Base-by-base conservation (phyloP, 2,113 vertebrate genomes). In the Protobothrops flavoviridis region DNA sequence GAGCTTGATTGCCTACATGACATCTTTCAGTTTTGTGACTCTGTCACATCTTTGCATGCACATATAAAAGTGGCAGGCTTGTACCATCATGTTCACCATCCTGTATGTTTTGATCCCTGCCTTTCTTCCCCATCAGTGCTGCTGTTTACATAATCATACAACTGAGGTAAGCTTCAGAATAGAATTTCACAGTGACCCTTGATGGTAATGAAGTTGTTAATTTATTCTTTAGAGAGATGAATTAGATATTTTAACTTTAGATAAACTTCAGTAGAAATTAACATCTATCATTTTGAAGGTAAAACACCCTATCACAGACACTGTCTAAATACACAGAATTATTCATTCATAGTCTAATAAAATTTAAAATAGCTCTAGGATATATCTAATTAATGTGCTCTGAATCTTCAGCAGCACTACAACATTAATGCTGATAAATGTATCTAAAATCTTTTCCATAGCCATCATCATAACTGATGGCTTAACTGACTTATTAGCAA, bases 401-500 rank as follows among this genome's bases (percentile, higher is more conserved):
- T 97, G 94, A 97, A 96, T 97, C 94, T 94, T 96, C 94, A 91
- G 90, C 93, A 95, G 95, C 96, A 94, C 0, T 53, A 96, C 90
- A 94, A 94, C 96, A 95, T 94, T 93, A 96, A 93, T 94, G 94
- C 29, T 97, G 96, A 97, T 94, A 96, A 97, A 96, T 94, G 93
- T 90, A 91, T 90, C 94, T 96, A 94, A 93, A 96, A 96, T 96
- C 96, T 94, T 97, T 95, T 94, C 96, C 97, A 97, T 96, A 94
- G 94, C 74, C 17, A 91, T 95, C 97, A 94, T 95, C 94, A 96
- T 95, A 96, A 93, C 92, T 97, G 98, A 98, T 97, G 97, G 96
- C 97, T 96, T 97, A 97, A 96, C 94, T 96, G 85, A 89, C 95
- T 98, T 96, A 96, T 94, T 96, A 96, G 92, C 96, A 97, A 97